Evolutionary conservation across 2,888 invertebrate species (phyloP).

Genomic region (Drosophila ustulata): DNA sequence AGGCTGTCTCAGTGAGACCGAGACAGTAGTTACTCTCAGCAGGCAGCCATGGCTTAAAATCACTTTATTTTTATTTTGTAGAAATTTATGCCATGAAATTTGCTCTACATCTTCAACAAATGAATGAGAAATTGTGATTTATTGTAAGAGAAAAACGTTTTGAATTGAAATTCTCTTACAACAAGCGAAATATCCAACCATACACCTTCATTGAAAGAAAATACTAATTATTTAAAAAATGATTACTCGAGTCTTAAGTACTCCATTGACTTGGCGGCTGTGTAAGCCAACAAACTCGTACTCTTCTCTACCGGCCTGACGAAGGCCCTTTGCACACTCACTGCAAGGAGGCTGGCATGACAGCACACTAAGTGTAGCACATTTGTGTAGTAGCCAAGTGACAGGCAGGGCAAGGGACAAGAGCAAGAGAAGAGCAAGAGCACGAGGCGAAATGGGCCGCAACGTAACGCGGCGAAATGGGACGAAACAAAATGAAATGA

Average conservation of each 20-base stretch:
- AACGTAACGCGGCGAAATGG: slow-evolving; percentile 27
- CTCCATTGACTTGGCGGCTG: slow-evolving; percentile 22
- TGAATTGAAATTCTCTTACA: neutral
- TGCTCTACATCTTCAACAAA: no score
- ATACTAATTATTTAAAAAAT: neutral
- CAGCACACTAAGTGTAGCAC: slow-evolving; percentile 55
- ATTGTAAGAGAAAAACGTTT: neutral
- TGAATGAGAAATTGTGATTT: neutral
- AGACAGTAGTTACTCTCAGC: slow-evolving; percentile 10
- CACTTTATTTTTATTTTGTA: neutral
- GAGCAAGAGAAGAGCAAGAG: neutral
- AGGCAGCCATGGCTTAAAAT: neutral
- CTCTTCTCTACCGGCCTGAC: neutral
- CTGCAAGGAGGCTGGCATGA: slow-evolving; percentile 31
- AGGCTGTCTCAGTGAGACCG: neutral
- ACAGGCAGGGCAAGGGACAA: slow-evolving; percentile 19
- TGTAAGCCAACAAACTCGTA: slow-evolving; percentile 28
- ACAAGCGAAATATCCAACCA: neutral
- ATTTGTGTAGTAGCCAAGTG: slow-evolving; percentile 45
- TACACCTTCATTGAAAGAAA: neutral
- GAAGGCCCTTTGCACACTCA: neutral
- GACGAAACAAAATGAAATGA: slow-evolving; percentile 16
- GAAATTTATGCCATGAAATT: neutral
- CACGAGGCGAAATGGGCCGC: slow-evolving; percentile 14
- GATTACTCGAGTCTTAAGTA: neutral